Evolutionary conservation across 2,888 invertebrate species (phyloP), one percentile per base, ranked within the genome.

Genomic region (Agrochola macilenta): DNA sequence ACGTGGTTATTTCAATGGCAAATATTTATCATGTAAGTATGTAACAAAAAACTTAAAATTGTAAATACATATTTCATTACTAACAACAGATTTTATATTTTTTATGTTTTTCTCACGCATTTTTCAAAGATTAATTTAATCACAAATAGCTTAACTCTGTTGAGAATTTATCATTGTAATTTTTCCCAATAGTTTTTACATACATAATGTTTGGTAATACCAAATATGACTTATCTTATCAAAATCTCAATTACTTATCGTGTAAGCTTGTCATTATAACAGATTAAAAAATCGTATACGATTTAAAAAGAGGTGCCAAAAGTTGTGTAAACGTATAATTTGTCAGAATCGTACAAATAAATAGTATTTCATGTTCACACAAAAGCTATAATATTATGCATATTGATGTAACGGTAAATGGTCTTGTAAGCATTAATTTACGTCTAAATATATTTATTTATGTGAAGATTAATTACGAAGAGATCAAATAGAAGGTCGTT

Each of bases 391-490:
- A 86, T 81, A 80, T 66, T 84, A 84, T 79, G 79, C 65, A 82
- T 85, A 88, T 82, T 79, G 78, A 61, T 77, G 74, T 85, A 88
- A 85, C 88, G 80, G 88, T 75, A 68, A 66, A 74, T 68, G 69
- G 65, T 74, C 76, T 66, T 87, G 85, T 82, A 89, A 79, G 85
- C 82, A 89, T 89, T 87, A 88, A 89, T 88, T 89, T 75, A 82
- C 61, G 87, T 82, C 85, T 81, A 81, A 68, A 86, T 84, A 63
- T 72, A 72, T 81, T 88, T 83, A 83, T 85, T 84, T 88, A 85
- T 81, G 76, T 79, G 46, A 60, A 87, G 78, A 88, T 89, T 85
- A 88, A 89, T 89, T 80, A 84, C 82, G 54, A 60, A 65, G 64
- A 84, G 87, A 89, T 87, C 89, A 89, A 82, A 86, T 84, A 75